Conservation (phyloP, 2,797 vertebrate genomes). For the Acrossocheilus wenchowensis region DNA sequence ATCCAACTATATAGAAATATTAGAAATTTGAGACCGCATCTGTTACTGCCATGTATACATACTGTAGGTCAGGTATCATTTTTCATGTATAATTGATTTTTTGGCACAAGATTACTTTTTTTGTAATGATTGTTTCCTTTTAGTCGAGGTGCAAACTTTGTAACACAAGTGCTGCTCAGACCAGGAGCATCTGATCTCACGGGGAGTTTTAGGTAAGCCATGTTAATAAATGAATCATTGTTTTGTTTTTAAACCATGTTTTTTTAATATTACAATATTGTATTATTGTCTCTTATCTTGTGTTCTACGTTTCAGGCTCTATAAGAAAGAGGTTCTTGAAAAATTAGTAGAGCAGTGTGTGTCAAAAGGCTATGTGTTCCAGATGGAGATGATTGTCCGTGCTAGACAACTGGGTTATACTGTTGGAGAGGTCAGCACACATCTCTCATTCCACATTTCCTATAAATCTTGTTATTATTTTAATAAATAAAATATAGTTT, state of each 20-base stretch:
- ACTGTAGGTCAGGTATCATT: not conserved
- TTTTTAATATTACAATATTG: not conserved
- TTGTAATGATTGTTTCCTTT: not conserved
- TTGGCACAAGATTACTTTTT: not conserved
- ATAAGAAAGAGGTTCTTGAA: conserved; percentile 90
- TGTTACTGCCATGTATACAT: not conserved
- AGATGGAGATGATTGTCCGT: conserved; percentile 98
- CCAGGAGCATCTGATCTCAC: conserved; percentile 95
- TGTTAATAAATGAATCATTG: not conserved
- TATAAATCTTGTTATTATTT: not conserved
- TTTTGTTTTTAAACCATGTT: not conserved
- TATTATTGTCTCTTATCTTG: not conserved
- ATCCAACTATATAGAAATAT: not conserved
- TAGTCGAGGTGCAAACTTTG: conserved; percentile 94
- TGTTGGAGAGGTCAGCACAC: conserved; percentile 87
- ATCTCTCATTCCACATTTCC: not conserved
- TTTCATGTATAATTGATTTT: conserved; percentile 9
- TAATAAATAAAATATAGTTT: not conserved
- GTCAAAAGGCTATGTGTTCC: conserved; percentile 97
- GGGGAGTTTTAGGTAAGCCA: conserved; percentile 92
- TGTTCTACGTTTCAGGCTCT: conserved; percentile 81
- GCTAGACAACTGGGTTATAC: conserved; percentile 91
- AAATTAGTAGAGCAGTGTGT: conserved; percentile 90
- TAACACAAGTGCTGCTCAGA: conserved; percentile 92
- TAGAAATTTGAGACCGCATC: not conserved